Conservation (phyloP, 1,140 invertebrate genomes). For the Stenopsyche tienmushanensis region DNA sequence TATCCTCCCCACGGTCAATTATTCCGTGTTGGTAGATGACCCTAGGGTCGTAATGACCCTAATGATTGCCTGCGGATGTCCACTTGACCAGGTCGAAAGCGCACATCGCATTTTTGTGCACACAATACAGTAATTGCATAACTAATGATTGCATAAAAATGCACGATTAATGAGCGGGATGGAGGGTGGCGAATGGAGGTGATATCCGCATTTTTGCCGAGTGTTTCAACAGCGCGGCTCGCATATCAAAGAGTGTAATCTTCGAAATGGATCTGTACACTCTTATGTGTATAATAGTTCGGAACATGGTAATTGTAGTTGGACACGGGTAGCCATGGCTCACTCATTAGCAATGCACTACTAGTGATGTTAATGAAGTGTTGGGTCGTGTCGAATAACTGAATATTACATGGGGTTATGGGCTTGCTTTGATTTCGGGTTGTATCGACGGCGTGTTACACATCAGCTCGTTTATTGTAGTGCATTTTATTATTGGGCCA, state of each 20-base stretch:
- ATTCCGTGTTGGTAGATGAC: constrained; percentile 4
- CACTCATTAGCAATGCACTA: not conserved
- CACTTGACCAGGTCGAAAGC: constrained; percentile 5
- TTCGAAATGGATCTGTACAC: not conserved
- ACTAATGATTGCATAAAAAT: no score
- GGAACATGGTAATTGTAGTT: not conserved
- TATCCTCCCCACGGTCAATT: constrained; percentile 1
- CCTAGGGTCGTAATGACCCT: constrained; percentile 10
- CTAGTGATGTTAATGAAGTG: not conserved
- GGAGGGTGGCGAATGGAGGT: not conserved
- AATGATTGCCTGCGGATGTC: constrained; percentile 10
- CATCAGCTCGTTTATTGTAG: not conserved
- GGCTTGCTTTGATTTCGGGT: no score
- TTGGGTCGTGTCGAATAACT: not conserved
- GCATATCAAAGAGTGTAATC: no score
- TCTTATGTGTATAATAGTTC: not conserved
- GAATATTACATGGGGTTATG: not conserved
- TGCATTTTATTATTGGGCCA: no score
- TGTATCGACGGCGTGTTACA: not conserved
- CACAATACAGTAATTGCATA: not conserved
- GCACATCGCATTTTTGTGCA: not conserved
- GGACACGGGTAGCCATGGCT: not conserved
- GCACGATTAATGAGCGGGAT: no score
- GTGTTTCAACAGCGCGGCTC: no score
- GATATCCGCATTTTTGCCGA: not conserved